A percentile compares a stretch with the other conserved stretches of the same genome.
Evolutionary conservation across 2,113 vertebrate genomes (phyloP).

Genomic region (Alligator sinensis): DNA sequence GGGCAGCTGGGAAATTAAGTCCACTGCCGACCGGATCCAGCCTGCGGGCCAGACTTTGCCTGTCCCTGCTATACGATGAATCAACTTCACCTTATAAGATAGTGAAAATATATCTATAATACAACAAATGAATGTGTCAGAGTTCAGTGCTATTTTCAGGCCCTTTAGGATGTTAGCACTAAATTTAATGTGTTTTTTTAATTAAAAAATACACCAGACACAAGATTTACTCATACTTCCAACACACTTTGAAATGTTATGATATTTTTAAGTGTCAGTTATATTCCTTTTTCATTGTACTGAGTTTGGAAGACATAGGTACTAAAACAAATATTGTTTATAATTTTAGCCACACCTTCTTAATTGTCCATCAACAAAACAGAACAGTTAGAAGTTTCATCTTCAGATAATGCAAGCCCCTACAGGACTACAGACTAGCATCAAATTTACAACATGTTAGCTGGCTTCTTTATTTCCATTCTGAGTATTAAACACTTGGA

Average conservation of each 20-base stretch:
- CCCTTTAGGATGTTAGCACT: not conserved
- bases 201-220: not conserved
- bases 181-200: not conserved
- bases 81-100: not conserved
- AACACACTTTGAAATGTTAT: not conserved
- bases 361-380: slow-evolving; percentile 22
- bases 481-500: slow-evolving; percentile 56
- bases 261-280: not conserved
- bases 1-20: no score
- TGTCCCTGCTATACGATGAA: not conserved
- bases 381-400: slow-evolving; percentile 18
- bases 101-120: not conserved
- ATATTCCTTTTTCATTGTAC: slow-evolving; percentile 39
- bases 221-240: not conserved
- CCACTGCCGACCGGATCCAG: no score
- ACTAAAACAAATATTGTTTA: slow-evolving; percentile 37
- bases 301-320: slow-evolving; percentile 29
- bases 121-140: not conserved
- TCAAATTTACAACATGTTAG: slow-evolving; percentile 45
- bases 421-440: slow-evolving; percentile 43
- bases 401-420: slow-evolving; percentile 27
- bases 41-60: no score
- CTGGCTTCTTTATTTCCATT: slow-evolving; percentile 57
- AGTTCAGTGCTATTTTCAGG: not conserved
- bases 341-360: not conserved